These are phyloP conservation scores for Pontoporia blainvillei DNA, from an alignment of 2,113 vertebrate species.

Conservation along the genomic window DNA sequence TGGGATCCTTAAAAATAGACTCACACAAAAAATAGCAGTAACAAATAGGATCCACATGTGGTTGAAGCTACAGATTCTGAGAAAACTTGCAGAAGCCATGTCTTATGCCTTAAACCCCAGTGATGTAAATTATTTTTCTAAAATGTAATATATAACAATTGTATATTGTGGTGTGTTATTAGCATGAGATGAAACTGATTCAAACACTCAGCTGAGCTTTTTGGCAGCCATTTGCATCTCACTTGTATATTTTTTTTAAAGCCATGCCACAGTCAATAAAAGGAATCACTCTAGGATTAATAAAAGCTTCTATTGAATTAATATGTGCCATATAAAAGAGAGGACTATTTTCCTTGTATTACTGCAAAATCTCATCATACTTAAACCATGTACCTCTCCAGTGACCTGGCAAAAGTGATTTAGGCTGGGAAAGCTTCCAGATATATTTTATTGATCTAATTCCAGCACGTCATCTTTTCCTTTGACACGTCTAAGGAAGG, in stretches of 20 bases:
- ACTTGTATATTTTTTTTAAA: constrained; percentile 30
- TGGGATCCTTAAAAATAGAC: constrained; percentile 49
- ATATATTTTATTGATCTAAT: constrained; percentile 7
- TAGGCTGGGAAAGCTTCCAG: not conserved
- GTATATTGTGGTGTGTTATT: not conserved
- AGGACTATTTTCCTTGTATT: not conserved
- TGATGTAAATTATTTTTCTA: constrained; percentile 38
- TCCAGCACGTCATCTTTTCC: not conserved
- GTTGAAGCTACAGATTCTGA: constrained; percentile 5
- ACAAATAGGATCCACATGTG: not conserved
- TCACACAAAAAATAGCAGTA: constrained; percentile 36
- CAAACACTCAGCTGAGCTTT: not conserved
- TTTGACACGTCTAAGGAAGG: not conserved
- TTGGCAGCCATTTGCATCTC: not conserved
- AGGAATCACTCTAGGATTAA: constrained; percentile 46
- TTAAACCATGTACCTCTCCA: not conserved
- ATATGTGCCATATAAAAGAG: constrained; percentile 14
- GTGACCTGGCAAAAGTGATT: not conserved
- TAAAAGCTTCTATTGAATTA: constrained; percentile 53
- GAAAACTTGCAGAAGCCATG: constrained; percentile 24
- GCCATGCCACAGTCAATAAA: not conserved
- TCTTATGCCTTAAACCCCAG: not conserved
- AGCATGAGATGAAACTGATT: constrained; percentile 30
- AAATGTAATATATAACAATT: constrained; percentile 16
- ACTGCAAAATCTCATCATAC: constrained; percentile 7